Evolutionary conservation across 2,113 vertebrate species (phyloP).

Genomic region (Chaetodon trifascialis): DNA sequence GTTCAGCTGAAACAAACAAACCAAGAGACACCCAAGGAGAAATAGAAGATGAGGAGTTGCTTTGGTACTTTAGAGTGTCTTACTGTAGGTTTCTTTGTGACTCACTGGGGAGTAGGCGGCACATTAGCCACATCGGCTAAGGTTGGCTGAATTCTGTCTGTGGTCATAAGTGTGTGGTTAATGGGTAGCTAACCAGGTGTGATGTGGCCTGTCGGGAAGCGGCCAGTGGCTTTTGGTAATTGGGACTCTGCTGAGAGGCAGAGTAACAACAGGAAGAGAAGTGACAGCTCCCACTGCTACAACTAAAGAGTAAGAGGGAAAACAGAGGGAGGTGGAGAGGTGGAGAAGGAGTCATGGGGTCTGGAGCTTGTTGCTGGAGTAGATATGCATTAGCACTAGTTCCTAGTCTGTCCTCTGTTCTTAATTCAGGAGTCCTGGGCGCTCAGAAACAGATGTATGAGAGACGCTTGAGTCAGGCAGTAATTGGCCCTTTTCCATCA

Average conservation of each 20-base stretch:
- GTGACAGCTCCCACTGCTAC: conserved; percentile 67
- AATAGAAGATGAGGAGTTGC: neutral
- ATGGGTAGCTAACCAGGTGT: conserved; percentile 56
- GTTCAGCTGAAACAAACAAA: neutral
- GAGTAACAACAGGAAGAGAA: conserved; percentile 71
- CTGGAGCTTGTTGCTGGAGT: conserved; percentile 14
- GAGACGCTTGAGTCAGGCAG: no score
- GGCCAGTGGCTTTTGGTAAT: conserved; percentile 60
- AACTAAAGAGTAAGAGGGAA: conserved; percentile 30
- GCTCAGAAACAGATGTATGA: neutral
- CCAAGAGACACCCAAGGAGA: neutral
- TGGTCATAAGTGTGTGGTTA: conserved; percentile 42
- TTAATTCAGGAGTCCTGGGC: neutral
- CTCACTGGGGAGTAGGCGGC: conserved; percentile 37
- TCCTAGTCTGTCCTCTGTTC: neutral
- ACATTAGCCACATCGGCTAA: conserved; percentile 41
- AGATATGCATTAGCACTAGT: conserved; percentile 10
- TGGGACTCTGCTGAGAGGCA: conserved; percentile 66
- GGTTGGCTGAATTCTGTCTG: conserved; percentile 39
- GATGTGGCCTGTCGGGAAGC: conserved; percentile 48
- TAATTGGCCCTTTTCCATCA: no score
- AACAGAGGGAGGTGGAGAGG: conserved; percentile 10
- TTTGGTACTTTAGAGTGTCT: neutral
- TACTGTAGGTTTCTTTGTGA: conserved; percentile 11
- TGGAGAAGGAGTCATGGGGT: neutral